These are phyloP conservation scores for Encarsia formosa DNA, from an alignment of 2,888 invertebrate genomes.

Conservation along the genomic window DNA sequence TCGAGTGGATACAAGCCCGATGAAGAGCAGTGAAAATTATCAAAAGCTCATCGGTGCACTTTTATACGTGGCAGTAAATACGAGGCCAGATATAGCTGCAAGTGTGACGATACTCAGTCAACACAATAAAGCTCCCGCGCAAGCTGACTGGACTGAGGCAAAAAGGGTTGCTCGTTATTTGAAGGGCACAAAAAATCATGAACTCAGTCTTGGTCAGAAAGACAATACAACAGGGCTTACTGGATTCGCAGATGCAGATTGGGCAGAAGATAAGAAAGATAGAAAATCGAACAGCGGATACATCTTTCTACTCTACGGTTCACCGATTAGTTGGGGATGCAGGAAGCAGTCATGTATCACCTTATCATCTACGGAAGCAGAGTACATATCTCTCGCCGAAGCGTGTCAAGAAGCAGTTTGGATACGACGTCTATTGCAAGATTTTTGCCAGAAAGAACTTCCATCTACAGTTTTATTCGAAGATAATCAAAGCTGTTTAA, in stretches of 20 bases:
- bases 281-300: conserved; percentile 40
- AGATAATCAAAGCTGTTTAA: conserved; percentile 36
- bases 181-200: conserved; percentile 26
- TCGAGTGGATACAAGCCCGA: not conserved
- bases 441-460: conserved; percentile 20
- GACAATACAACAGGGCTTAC: conserved; percentile 2
- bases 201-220: conserved; percentile 18
- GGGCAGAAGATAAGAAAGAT: conserved; percentile 35
- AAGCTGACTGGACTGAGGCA: conserved; percentile 35
- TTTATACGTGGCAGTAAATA: conserved; percentile 30
- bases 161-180: conserved; percentile 35
- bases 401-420: conserved; percentile 32
- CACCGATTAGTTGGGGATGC: conserved; percentile 36
- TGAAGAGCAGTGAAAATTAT: conserved; percentile 21
- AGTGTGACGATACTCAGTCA: conserved; percentile 34
- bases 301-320: conserved; percentile 29
- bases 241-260: conserved; percentile 41
- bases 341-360: conserved; percentile 35
- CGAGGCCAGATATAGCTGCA: conserved; percentile 36
- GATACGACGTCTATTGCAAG: conserved; percentile 27
- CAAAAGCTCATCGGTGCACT: conserved; percentile 29
- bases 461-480: conserved; percentile 29
- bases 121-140: conserved; percentile 31
- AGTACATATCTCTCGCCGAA: conserved; percentile 31
- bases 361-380: conserved; percentile 32